A percentile compares a stretch with the other conserved stretches of the same genome.
phyloP scores from a whole-genome alignment of 2,888 invertebrate species.

The Orchesellides sinensis region DNA sequence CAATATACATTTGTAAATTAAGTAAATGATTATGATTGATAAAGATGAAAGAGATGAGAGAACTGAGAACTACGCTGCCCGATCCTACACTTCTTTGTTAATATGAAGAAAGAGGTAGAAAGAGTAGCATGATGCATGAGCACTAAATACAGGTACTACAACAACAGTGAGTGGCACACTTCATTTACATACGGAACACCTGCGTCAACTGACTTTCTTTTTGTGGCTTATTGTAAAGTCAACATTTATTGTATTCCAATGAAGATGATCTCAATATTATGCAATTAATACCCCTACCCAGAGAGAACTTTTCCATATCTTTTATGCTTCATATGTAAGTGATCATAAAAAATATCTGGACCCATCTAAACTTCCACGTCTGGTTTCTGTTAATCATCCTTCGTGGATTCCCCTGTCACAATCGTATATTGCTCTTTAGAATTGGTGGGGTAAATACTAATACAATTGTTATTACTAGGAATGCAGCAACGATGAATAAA shows the following conservation, averaged over 20 bases:
- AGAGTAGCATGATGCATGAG: too few relatives aligned
- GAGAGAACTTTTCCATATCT: background rate
- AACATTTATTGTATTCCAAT: constrained; percentile 3
- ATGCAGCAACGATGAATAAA: too few relatives aligned
- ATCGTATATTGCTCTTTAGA: background rate
- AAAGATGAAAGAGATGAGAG: too few relatives aligned
- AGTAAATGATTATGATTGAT: too few relatives aligned
- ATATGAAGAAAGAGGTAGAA: too few relatives aligned
- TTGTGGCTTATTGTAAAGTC: background rate
- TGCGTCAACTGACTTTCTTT: background rate
- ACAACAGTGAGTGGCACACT: background rate
- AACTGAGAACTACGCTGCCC: too few relatives aligned
- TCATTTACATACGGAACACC: constrained; percentile 1
- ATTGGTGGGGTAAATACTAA: too few relatives aligned
- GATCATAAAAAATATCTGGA: background rate
- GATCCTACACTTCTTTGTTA: too few relatives aligned
- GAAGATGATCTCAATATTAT: background rate
- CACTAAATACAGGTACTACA: too few relatives aligned
- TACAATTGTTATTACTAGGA: too few relatives aligned
- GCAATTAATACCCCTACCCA: background rate
- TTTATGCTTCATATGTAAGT: background rate
- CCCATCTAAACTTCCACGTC: background rate
- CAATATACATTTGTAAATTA: too few relatives aligned
- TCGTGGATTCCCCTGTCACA: too few relatives aligned
- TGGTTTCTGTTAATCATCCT: background rate